Evolutionary conservation across 2,797 vertebrate species (phyloP).

Genomic region (Pseudotriccus pelzelni): DNA sequence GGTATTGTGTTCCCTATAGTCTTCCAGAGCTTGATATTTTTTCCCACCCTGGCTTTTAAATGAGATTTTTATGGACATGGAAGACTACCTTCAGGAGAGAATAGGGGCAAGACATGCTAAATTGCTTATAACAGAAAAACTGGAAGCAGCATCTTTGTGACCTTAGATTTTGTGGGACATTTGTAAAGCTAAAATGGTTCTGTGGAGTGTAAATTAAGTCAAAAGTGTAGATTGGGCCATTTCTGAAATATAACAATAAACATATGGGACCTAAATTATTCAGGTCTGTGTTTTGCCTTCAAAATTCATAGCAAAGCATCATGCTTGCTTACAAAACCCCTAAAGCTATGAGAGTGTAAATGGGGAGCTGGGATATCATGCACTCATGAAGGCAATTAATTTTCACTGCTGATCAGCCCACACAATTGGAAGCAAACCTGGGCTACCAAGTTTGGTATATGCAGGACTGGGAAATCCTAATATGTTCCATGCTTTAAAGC

Average conservation of each 20-base stretch:
- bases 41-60: not conserved
- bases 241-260: not conserved
- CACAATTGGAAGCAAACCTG: not conserved
- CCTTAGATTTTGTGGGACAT: not conserved
- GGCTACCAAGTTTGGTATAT: not conserved
- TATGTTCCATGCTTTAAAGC: not conserved
- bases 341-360: not conserved
- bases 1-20: no score
- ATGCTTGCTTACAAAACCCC: not conserved
- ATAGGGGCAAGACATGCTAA: rapidly evolving
- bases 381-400: not conserved
- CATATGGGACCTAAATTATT: not conserved
- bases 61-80: not conserved
- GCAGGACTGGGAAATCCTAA: not conserved
- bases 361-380: not conserved
- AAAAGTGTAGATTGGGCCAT: not conserved
- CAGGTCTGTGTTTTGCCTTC: not conserved
- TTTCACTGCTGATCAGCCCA: not conserved
- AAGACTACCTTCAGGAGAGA: not conserved
- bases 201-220: not conserved
- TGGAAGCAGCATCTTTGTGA: not conserved
- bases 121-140: not conserved
- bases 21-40: not conserved
- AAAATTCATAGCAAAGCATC: not conserved
- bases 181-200: not conserved